Conservation (phyloP, 2,888 invertebrate genomes). For the Scaptomyza reducta region DNA sequence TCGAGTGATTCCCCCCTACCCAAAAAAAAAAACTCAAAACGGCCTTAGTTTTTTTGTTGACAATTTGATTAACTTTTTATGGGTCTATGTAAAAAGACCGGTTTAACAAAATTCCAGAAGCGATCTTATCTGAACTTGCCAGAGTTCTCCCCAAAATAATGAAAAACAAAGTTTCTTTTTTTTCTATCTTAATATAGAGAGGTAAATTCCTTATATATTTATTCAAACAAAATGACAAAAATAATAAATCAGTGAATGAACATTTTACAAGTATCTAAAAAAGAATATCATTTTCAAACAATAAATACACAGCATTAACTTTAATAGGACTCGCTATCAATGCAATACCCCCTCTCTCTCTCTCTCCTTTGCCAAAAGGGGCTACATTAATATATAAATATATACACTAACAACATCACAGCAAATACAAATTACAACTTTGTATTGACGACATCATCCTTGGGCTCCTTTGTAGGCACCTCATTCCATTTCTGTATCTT, state of each 20-base stretch:
- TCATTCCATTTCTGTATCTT: conserved; percentile 90
- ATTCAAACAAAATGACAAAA: conserved; percentile 13
- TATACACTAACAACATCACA: conserved; percentile 59
- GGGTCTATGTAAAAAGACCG: conserved; percentile 14
- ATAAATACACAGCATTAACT: conserved; percentile 71
- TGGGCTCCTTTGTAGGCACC: conserved; percentile 78
- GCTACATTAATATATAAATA: conserved; percentile 22
- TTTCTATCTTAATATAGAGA: not conserved
- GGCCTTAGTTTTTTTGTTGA: no score
- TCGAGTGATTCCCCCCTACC: conserved; percentile 39
- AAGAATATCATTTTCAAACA: conserved; percentile 22
- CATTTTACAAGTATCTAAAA: not conserved
- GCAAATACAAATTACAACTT: conserved; percentile 72
- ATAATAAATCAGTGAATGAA: conserved; percentile 1
- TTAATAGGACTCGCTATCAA: conserved; percentile 68
- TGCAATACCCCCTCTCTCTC: not conserved
- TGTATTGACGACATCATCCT: conserved; percentile 79
- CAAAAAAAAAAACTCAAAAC: not conserved
- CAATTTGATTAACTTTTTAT: conserved; percentile 11
- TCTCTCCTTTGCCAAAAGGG: not conserved
- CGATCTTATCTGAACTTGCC: conserved; percentile 5
- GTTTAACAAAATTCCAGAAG: conserved; percentile 16
- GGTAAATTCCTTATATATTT: conserved; percentile 8
- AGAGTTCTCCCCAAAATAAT: conserved; percentile 1
- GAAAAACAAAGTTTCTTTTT: not conserved